These are phyloP conservation scores for Paracanthobrama guichenoti DNA, from an alignment of 2,113 vertebrate species.

Conservation along the genomic window DNA sequence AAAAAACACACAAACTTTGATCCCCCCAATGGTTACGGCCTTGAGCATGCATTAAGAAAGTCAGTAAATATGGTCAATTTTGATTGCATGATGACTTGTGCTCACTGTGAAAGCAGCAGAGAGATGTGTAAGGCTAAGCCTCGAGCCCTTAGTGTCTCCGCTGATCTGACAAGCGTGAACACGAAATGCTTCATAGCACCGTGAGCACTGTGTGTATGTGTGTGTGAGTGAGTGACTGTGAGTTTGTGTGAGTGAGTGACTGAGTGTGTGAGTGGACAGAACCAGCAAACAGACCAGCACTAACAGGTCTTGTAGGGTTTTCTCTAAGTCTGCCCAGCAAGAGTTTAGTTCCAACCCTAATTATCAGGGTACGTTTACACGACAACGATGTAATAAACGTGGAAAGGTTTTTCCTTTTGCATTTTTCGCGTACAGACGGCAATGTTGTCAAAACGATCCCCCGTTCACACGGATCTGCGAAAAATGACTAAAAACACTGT, in stretches of 20 bases:
- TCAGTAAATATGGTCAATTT: neutral
- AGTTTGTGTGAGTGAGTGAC: neutral
- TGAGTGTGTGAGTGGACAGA: neutral
- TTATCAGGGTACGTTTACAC: too few species aligned
- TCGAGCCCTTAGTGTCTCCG: conserved; percentile 49
- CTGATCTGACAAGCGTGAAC: conserved; percentile 43
- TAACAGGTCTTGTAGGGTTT: conserved; percentile 22
- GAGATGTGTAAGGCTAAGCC: neutral
- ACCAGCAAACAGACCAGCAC: conserved; percentile 43
- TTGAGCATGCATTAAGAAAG: neutral
- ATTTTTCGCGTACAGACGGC: too few species aligned
- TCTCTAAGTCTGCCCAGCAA: neutral
- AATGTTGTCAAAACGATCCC: too few species aligned
- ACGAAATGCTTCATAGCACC: conserved; percentile 48
- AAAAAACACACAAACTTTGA: too few species aligned
- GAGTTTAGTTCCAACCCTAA: too few species aligned
- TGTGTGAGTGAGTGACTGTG: neutral
- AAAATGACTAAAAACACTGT: too few species aligned
- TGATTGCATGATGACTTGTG: neutral
- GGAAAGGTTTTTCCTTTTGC: too few species aligned
- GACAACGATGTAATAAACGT: too few species aligned
- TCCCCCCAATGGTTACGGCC: too few species aligned
- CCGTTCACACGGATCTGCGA: too few species aligned
- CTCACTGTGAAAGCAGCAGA: neutral
- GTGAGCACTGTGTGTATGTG: conserved; percentile 44